phyloP scores from a whole-genome alignment of 1,140 invertebrate species.

The Neodiprion fabricii region DNA sequence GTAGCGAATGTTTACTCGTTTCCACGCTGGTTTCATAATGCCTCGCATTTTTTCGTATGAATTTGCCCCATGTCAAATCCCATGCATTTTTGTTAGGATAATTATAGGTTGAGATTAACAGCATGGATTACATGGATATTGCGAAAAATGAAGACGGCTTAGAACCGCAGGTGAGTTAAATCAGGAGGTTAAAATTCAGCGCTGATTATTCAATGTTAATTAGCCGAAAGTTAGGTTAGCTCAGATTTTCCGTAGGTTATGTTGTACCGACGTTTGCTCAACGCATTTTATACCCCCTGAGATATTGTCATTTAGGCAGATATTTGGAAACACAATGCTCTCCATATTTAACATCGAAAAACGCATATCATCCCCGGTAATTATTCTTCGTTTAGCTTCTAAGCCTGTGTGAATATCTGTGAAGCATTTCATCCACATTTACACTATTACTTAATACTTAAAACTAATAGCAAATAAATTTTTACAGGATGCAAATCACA shows the following conservation, averaged over 20 bases:
- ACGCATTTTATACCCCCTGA: neutral
- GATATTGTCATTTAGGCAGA: neutral
- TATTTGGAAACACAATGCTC: no score
- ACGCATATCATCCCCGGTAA: no score
- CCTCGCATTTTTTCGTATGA: no score
- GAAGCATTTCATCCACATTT: no score
- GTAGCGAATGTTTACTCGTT: no score
- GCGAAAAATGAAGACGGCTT: neutral
- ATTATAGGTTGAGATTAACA: neutral
- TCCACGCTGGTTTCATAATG: no score
- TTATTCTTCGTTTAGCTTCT: no score
- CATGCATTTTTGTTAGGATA: neutral
- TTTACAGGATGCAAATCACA: slow-evolving; percentile 28
- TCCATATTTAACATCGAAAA: no score
- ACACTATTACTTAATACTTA: no score
- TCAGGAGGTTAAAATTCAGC: neutral
- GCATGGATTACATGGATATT: neutral
- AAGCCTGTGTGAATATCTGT: no score
- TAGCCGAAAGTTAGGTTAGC: neutral
- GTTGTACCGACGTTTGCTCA: neutral
- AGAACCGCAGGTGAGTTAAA: neutral
- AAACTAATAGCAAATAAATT: no score
- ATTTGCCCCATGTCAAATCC: neutral
- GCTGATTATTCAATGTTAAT: neutral
- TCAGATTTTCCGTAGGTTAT: neutral